phyloP scores from a whole-genome alignment of 2,888 invertebrate genomes.

The Coelinius sp. region DNA sequence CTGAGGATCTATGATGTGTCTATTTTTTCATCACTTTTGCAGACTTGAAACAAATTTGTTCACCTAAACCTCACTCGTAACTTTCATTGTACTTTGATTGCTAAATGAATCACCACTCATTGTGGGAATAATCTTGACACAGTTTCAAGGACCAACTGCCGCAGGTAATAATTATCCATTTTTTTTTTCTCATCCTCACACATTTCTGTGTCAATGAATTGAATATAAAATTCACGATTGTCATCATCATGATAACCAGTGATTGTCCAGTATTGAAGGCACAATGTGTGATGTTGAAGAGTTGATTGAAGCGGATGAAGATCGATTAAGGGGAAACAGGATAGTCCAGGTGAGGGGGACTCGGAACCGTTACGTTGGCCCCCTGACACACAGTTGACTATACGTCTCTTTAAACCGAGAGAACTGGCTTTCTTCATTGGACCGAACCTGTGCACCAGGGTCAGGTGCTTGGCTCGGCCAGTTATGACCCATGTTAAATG shows the following conservation, averaged over 20 bases:
- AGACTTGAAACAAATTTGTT: too few species aligned
- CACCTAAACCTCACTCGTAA: too few species aligned
- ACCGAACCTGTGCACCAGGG: constrained; percentile 44
- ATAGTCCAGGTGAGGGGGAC: constrained; percentile 40
- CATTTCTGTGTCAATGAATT: neutral
- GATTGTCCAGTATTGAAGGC: neutral
- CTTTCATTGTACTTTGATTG: too few species aligned
- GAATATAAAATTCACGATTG: neutral
- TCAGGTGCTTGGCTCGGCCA: constrained; percentile 50
- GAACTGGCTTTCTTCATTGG: constrained; percentile 20
- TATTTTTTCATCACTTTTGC: too few species aligned
- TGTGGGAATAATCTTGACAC: too few species aligned
- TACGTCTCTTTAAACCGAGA: constrained; percentile 20
- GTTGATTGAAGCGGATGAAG: constrained; percentile 35
- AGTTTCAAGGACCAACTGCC: too few species aligned
- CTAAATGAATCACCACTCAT: too few species aligned
- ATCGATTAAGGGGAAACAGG: constrained; percentile 33
- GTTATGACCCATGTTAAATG: constrained; percentile 20
- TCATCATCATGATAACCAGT: neutral
- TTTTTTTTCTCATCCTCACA: neutral
- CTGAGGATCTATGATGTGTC: too few species aligned
- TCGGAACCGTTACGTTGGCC: constrained; percentile 66
- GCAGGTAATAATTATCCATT: too few species aligned
- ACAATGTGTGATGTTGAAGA: neutral
- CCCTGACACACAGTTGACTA: constrained; percentile 63